Evolutionary conservation across 1,140 invertebrate species (phyloP).

Genomic region (Monochamus saltuarius): DNA sequence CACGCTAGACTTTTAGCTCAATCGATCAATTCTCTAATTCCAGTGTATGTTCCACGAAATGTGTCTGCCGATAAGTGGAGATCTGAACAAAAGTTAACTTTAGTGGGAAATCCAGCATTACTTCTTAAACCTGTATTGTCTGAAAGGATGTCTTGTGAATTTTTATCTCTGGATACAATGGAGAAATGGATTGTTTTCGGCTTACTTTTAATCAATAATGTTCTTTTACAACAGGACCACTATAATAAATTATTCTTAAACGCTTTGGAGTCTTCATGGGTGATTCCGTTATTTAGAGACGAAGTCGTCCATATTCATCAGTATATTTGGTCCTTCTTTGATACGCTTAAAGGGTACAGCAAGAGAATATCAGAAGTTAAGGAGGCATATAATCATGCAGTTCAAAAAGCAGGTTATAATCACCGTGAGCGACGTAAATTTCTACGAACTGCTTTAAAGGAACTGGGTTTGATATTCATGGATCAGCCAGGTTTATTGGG

Average conservation of each 20-base stretch:
- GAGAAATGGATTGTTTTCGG: conserved; percentile 98
- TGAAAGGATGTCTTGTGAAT: conserved; percentile 97
- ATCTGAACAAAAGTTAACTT: conserved; percentile 89
- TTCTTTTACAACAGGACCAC: conserved; percentile 71
- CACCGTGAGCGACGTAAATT: conserved; percentile 96
- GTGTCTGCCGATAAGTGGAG: conserved; percentile 92
- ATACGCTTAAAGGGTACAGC: conserved; percentile 91
- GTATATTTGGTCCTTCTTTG: conserved; percentile 92
- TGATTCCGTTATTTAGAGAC: conserved; percentile 92
- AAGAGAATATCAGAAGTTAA: conserved; percentile 93
- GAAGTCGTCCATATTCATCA: conserved; percentile 96
- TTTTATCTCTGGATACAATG: conserved; percentile 90
- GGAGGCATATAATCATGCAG: conserved; percentile 86
- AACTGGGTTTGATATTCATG: conserved; percentile 91
- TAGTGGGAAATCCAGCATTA: conserved; percentile 88
- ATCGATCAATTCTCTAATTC: conserved; percentile 84
- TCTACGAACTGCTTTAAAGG: conserved; percentile 91
- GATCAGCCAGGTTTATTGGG: conserved; percentile 97
- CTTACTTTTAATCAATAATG: conserved; percentile 85
- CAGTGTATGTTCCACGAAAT: conserved; percentile 87
- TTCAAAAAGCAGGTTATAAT: conserved; percentile 85
- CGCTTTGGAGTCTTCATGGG: conserved; percentile 91
- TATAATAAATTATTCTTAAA: conserved; percentile 88
- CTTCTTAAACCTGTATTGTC: conserved; percentile 92
- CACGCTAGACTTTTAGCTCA: conserved; percentile 85